phyloP scores from a whole-genome alignment of 2,113 vertebrate species.

The Centrocercus urophasianus region DNA sequence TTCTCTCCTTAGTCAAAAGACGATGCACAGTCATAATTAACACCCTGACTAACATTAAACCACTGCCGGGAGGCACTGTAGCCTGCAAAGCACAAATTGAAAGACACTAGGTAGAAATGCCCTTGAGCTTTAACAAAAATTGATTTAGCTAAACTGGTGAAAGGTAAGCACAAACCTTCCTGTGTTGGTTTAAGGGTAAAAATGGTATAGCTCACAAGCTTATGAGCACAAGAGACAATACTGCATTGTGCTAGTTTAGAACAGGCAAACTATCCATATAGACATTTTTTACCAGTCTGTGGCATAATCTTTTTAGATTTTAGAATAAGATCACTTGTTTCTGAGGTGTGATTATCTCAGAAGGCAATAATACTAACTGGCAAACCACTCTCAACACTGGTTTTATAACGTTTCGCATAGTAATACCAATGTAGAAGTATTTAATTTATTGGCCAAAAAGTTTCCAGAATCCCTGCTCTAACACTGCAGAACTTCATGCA shows the following conservation, averaged over 20 bases:
- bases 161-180: constrained; percentile 3
- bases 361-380: neutral
- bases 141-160: constrained; percentile 15
- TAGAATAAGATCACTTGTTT: neutral
- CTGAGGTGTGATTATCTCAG: neutral
- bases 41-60: constrained; percentile 24
- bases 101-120: constrained; percentile 14
- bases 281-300: neutral
- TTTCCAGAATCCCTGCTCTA: neutral
- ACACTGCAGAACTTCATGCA: neutral
- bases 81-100: constrained; percentile 29
- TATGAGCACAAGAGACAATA: neutral
- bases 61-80: constrained; percentile 7
- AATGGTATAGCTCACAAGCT: neutral
- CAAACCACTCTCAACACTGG: neutral
- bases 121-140: neutral
- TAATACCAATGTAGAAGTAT: neutral
- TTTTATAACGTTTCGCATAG: neutral
- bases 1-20: neutral
- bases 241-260: neutral
- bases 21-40: constrained; percentile 42
- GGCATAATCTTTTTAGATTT: neutral
- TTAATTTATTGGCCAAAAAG: neutral
- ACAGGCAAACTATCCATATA: neutral
- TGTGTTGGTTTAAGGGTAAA: neutral